Base-by-base conservation (phyloP, 2,797 vertebrate genomes). In the Poecilia picta region DNA sequence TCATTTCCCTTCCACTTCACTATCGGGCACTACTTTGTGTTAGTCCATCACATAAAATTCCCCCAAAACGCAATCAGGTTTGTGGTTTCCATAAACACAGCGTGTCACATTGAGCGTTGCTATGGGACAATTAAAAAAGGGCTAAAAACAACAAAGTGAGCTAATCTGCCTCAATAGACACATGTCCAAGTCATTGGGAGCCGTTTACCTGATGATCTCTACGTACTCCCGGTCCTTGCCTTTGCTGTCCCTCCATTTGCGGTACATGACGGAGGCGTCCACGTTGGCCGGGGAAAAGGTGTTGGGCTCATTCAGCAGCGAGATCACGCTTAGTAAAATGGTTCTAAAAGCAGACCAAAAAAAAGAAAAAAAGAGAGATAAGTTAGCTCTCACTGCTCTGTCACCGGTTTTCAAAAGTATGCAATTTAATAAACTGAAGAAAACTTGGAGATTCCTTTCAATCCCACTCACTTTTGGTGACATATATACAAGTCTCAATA, bases 221-320 rank as follows among this genome's bases (percentile, higher is more conserved):
- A 97, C 96, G 77, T 99, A 99, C 89, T 98, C 97, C 33, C 96
- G 93, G 89, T 98, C 97, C 87, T 96, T 97, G 86, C 97, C 97
- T 91, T 98, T 97, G 94, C 97, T 98, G 85, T 99, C 98, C 76
- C 98, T 97, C 98, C 98, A 99, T 80, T 97, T 98, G 74, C 97
- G 94, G 92, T 98, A 99, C 98, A 99, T 99, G 88, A 99, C 97
- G 0, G 98, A 99, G n/a, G 97, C 97, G 0, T 98, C 98, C 83
- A 99, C 97, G 0, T 98, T 98, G 79, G 98, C 98, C 0, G 97
- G 97, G 0, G 98, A 99, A 81, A 98, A 99, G 0, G 98, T 98
- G 95, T 99, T 99, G 39, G 98, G 98, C 79, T 99, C 98, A 2
- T 98, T 98, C 81, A 99, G 93, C 85, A 99, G 95, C 0, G 97